Conservation (phyloP, 2,797 vertebrate genomes). For the Arnoldichthys spilopterus region DNA sequence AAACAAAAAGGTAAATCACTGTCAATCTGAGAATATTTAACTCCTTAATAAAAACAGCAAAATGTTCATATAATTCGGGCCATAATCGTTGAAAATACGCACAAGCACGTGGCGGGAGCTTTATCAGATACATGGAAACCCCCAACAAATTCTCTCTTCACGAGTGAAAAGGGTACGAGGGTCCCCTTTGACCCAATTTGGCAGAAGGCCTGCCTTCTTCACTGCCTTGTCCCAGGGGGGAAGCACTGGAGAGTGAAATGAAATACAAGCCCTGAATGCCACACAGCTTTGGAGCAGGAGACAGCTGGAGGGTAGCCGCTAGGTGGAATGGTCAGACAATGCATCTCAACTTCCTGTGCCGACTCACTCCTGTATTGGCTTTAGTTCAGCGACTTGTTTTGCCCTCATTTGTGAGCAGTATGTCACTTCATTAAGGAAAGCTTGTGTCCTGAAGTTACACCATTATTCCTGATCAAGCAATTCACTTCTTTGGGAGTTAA, state of each 20-base stretch:
- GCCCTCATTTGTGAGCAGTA: background rate
- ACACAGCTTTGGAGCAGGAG: conserved; percentile 27
- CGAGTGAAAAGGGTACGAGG: conserved; percentile 38
- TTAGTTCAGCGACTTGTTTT: background rate
- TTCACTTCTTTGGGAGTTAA: background rate
- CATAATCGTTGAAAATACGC: background rate
- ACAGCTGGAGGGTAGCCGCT: background rate
- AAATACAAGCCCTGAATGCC: conserved; percentile 53
- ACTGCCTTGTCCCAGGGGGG: conserved; percentile 36
- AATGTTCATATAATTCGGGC: too few species aligned
- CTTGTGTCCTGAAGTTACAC: background rate
- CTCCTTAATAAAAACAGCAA: too few species aligned
- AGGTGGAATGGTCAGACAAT: conserved; percentile 10
- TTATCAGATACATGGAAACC: conserved; percentile 27
- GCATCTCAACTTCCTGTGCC: background rate
- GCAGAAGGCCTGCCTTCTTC: conserved; percentile 47
- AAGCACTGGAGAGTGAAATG: conserved; percentile 62
- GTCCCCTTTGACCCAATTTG: conserved; percentile 53
- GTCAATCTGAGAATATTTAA: too few species aligned
- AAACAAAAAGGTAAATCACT: too few species aligned
- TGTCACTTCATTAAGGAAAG: background rate
- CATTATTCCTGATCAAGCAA: background rate
- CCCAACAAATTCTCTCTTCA: conserved; percentile 50
- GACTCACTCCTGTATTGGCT: background rate
- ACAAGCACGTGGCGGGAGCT: background rate